Percentiles rank a stretch among this genome's conserved stretches.
Evolutionary conservation across 2,888 invertebrate genomes (phyloP).

Genomic region (Torymus auratus): DNA sequence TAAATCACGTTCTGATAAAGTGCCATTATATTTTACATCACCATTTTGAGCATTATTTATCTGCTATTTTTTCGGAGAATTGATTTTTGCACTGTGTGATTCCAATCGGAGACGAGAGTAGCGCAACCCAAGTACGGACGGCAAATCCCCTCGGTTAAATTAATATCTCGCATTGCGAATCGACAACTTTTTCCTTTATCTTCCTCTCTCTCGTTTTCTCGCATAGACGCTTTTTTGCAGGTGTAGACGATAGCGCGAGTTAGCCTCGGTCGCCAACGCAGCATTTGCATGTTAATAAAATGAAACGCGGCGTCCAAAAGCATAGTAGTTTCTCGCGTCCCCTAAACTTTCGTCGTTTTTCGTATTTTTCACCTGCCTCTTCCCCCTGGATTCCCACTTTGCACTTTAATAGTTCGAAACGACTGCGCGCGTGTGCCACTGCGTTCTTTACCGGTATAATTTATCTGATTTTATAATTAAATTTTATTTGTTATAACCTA

Average conservation of each 20-base stretch:
- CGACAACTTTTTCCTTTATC: background rate
- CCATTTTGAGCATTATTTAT: background rate
- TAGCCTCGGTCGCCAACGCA: background rate
- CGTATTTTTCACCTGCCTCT: background rate
- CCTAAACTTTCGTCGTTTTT: background rate
- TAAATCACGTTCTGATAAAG: too few relatives aligned
- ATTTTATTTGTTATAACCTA: background rate
- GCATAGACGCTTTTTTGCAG: background rate
- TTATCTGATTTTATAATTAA: slow-evolving; percentile 6
- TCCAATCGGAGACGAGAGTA: background rate
- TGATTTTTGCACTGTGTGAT: too few relatives aligned
- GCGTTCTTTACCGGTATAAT: background rate
- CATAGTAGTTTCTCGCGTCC: slow-evolving; percentile 16
- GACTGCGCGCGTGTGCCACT: background rate
- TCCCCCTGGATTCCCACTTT: background rate
- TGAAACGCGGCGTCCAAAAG: slow-evolving; percentile 17
- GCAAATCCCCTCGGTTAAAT: slow-evolving; percentile 21
- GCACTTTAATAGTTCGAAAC: background rate
- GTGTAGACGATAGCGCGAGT: slow-evolving; percentile 2
- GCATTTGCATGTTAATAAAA: slow-evolving; percentile 39
- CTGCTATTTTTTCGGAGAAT: background rate
- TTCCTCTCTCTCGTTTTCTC: background rate
- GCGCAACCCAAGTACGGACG: slow-evolving; percentile 5
- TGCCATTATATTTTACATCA: too few relatives aligned
- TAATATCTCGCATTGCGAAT: slow-evolving; percentile 12